A percentile compares a stretch with the other conserved stretches of the same genome.
phyloP scores from a whole-genome alignment of 2,797 vertebrate species.

The Australoheros facetus region DNA sequence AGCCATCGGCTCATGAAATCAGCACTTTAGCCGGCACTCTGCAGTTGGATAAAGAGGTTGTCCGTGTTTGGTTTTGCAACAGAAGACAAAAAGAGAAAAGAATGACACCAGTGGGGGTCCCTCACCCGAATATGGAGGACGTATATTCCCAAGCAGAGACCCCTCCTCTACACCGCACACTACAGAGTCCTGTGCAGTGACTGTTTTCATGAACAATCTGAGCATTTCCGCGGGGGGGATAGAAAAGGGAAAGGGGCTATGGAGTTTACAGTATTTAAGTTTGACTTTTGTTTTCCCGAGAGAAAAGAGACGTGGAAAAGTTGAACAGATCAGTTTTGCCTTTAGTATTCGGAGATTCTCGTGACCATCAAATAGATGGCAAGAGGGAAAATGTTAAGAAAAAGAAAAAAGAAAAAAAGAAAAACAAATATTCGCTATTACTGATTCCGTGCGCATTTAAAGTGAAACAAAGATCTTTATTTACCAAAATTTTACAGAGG shows the following conservation, averaged over 20 bases:
- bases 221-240: constrained; percentile 63
- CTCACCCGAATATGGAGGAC: constrained; percentile 98
- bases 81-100: constrained; percentile 99
- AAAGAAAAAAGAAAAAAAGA: constrained; percentile 25
- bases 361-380: constrained; percentile 70
- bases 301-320: constrained; percentile 76
- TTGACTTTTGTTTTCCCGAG: constrained; percentile 77
- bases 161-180: constrained; percentile 91
- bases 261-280: constrained; percentile 88
- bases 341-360: constrained; percentile 76
- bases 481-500: constrained; percentile 81
- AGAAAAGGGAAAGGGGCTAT: constrained; percentile 73
- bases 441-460: constrained; percentile 77
- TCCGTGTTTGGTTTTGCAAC: constrained; percentile 99
- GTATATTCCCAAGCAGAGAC: constrained; percentile 96
- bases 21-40: constrained; percentile 94
- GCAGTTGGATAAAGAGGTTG: constrained; percentile 99
- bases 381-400: constrained; percentile 47
- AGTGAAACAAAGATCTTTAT: constrained; percentile 83
- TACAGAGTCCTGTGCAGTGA: constrained; percentile 96
- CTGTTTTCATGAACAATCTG: constrained; percentile 83
- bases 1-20: constrained; percentile 99
- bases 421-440: constrained; percentile 63
- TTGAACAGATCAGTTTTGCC: constrained; percentile 77
- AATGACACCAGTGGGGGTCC: constrained; percentile 96